Evolutionary conservation across 2,888 invertebrate genomes (phyloP).

Genomic region (Lepidocyrtoides sp.): DNA sequence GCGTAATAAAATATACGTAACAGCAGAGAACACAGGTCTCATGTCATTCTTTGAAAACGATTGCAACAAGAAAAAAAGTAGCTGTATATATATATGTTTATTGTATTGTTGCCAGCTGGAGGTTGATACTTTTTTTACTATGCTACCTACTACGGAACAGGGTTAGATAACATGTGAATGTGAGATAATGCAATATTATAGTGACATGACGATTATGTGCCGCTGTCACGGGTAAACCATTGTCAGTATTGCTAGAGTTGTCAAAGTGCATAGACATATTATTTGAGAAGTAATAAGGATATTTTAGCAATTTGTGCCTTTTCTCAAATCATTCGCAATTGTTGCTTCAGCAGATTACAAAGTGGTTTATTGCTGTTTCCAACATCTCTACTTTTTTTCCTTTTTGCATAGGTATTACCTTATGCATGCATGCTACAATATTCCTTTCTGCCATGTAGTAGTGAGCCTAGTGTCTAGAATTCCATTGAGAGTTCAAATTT

Average conservation of each 20-base stretch:
- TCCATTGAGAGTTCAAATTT: no score
- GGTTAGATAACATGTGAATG: constrained; percentile 24
- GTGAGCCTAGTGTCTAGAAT: no score
- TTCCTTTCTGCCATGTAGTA: no score
- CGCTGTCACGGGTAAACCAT: constrained; percentile 18
- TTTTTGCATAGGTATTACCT: no score
- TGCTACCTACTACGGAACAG: neutral
- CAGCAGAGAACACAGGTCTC: constrained; percentile 23
- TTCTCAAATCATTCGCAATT: neutral
- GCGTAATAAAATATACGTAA: constrained; percentile 1
- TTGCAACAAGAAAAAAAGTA: constrained; percentile 32
- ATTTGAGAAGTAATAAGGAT: neutral
- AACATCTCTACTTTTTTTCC: no score
- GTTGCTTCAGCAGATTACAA: neutral
- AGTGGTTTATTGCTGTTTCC: no score
- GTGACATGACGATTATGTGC: constrained; percentile 34
- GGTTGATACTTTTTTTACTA: constrained; percentile 35
- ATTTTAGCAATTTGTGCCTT: constrained; percentile 2
- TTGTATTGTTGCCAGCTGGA: constrained; percentile 75
- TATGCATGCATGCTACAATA: no score
- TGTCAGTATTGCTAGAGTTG: constrained; percentile 26
- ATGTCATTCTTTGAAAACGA: constrained; percentile 58
- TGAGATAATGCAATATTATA: constrained; percentile 25
- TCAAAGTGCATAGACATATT: neutral
- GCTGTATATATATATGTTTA: constrained; percentile 20